Evolutionary conservation across 2,113 vertebrate genomes (phyloP).

Genomic region (Sturnira hondurensis): DNA sequence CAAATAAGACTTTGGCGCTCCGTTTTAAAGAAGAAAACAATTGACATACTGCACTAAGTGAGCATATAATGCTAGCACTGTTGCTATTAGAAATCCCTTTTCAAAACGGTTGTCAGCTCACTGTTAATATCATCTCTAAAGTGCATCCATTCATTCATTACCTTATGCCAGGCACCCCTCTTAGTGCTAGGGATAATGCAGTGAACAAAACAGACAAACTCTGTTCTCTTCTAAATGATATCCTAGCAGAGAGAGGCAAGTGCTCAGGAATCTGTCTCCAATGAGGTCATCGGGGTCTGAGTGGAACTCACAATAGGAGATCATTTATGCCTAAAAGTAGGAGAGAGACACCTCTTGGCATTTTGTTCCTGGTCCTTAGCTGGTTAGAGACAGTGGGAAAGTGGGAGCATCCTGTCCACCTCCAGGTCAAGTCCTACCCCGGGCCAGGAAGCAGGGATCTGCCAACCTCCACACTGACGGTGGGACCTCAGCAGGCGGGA

Average conservation of each 20-base stretch:
- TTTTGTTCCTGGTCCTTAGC: rapidly evolving
- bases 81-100: not conserved
- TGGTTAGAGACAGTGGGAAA: not conserved
- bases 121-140: not conserved
- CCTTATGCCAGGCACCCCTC: not conserved
- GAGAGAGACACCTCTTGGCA: rapidly evolving
- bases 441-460: too few species aligned
- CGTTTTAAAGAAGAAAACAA: not conserved
- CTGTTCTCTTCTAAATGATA: not conserved
- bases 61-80: not conserved
- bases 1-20: not conserved
- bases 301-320: not conserved
- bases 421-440: rapidly evolving
- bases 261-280: not conserved
- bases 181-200: not conserved
- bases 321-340: not conserved
- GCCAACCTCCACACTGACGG: rapidly evolving
- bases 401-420: rapidly evolving
- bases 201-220: not conserved
- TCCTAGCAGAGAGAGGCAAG: not conserved
- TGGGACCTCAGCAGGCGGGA: rapidly evolving
- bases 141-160: not conserved
- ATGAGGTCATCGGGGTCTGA: not conserved
- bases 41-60: not conserved
- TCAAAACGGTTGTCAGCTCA: not conserved